phyloP scores from a whole-genome alignment of 37 sponge, comb jelly and placozoan genomes.

The Oscarella lobularis region DNA sequence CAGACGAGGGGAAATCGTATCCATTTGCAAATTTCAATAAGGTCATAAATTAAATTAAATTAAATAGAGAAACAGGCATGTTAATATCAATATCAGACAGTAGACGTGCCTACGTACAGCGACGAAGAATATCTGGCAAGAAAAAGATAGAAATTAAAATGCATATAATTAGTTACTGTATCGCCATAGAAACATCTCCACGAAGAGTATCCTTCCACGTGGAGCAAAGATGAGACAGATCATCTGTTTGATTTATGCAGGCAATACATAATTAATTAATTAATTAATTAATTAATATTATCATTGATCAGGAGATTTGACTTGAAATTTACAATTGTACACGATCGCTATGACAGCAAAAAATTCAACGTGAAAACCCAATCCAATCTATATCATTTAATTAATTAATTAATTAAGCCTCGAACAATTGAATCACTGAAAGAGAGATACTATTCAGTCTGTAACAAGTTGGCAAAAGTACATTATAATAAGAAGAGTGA shows the following conservation, averaged over 20 bases:
- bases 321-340: slow-evolving; percentile 40
- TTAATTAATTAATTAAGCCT: slow-evolving; percentile 7
- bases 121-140: slow-evolving; percentile 45
- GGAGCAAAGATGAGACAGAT: slow-evolving; percentile 79
- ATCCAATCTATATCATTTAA: too few relatives aligned
- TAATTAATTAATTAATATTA: slow-evolving; percentile 1
- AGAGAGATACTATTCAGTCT: slow-evolving; percentile 85
- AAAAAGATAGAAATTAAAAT: background rate
- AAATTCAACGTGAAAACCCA: slow-evolving; percentile 7
- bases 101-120: slow-evolving; percentile 34
- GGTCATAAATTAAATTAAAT: background rate
- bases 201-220: slow-evolving; percentile 11
- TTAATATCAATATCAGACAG: too few relatives aligned
- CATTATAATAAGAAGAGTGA: too few relatives aligned
- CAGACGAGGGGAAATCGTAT: slow-evolving; percentile 68
- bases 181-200: background rate
- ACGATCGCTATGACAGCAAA: slow-evolving; percentile 48
- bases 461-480: slow-evolving; percentile 52
- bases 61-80: too few relatives aligned
- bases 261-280: background rate
- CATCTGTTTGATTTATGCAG: slow-evolving; percentile 71
- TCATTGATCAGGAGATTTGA: slow-evolving; percentile 49
- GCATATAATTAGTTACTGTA: background rate
- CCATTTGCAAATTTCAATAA: slow-evolving; percentile 76
- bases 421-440: slow-evolving; percentile 77